Percentiles rank a stretch among this genome's conserved stretches.
Evolutionary conservation across 2,888 invertebrate species (phyloP).

Genomic region (Chalcis sispes): DNA sequence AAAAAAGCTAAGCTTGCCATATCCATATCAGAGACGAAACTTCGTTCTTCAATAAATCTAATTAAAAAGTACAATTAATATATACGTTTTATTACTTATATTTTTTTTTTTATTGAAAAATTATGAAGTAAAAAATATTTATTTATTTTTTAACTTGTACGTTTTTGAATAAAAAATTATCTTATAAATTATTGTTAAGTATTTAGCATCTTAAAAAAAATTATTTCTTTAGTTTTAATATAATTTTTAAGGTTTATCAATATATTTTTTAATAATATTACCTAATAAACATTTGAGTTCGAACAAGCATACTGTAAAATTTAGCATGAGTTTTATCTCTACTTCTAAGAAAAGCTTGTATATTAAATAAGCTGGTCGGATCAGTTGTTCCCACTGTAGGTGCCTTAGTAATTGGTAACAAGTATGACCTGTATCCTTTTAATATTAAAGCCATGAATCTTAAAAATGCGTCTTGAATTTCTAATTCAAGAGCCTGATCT

Average conservation of each 20-base stretch:
- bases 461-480: conserved; percentile 98
- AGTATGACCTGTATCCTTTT: conserved; percentile 91
- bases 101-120: neutral
- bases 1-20: conserved; percentile 94
- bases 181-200: neutral
- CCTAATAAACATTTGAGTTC: conserved; percentile 96
- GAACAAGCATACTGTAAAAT: conserved; percentile 92
- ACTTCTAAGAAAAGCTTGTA: conserved; percentile 91
- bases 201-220: neutral
- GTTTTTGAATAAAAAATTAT: neutral
- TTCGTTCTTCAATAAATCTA: conserved; percentile 98
- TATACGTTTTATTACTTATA: too few species aligned
- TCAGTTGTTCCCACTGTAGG: conserved; percentile 97
- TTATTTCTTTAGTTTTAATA: neutral
- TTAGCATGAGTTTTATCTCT: conserved; percentile 92
- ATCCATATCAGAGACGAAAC: conserved; percentile 98
- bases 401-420: conserved; percentile 95
- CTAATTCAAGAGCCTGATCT: conserved; percentile 90
- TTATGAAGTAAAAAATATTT: neutral
- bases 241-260: conserved; percentile 10
- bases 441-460: conserved; percentile 95
- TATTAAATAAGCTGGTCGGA: conserved; percentile 95
- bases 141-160: too few species aligned
- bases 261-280: conserved; percentile 55
- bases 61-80: conserved; percentile 4